Evolutionary conservation across 37 sponge, comb jelly and placozoan species (phyloP), one percentile per base, ranked within the genome.

Genomic region (Chondrosia reniformis): DNA sequence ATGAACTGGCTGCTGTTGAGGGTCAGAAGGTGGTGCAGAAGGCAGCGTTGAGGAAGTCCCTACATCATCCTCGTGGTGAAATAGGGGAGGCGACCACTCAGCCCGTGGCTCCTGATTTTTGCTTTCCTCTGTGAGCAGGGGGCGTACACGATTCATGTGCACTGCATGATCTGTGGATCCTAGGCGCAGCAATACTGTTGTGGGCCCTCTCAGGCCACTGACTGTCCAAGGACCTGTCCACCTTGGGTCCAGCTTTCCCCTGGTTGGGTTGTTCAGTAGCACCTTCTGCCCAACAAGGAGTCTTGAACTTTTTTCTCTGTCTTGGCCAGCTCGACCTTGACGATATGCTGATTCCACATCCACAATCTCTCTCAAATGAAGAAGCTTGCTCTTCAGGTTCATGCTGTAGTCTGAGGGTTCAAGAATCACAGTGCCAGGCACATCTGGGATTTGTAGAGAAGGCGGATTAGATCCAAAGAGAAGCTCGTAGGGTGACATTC

Each of bases 401-500:
- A 2, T 7, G 7, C 67, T 37, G 7, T 66, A 66, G 33, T 66
- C 67, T 4, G 67, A 66, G 4, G 67, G 67, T 3, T 66, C 34
- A 2, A 7, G 34, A 4, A 66, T 32, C 5, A 8, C 2, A 2
- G 34, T 4, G 8, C 67, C 33, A 2, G 37, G 38, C 21, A 66
- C 22, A 36, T 3, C 8, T 12, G 67, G 67, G 5, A 8, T 66
- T 5, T 66, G 67, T 21, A 66, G 67, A 7, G 38, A 37, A 66
- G 67, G 67, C 4, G 67, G 67, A 39, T 72, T 72, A 36, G 74
- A 72, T 13, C 44, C 74, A 72, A 72, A 72, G 24, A 72, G 7
- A 37, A 72, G 25, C 74, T 72, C 74, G 42, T 72, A 39, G 3
- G 74, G 74, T 12, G 74, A 72, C 43, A 72, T 27, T 72, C 74